Percentiles rank a stretch among this genome's conserved stretches.
These are phyloP conservation scores for Auanema freiburgensis DNA, from an alignment of 2,888 invertebrate species.

Conservation along the genomic window DNA sequence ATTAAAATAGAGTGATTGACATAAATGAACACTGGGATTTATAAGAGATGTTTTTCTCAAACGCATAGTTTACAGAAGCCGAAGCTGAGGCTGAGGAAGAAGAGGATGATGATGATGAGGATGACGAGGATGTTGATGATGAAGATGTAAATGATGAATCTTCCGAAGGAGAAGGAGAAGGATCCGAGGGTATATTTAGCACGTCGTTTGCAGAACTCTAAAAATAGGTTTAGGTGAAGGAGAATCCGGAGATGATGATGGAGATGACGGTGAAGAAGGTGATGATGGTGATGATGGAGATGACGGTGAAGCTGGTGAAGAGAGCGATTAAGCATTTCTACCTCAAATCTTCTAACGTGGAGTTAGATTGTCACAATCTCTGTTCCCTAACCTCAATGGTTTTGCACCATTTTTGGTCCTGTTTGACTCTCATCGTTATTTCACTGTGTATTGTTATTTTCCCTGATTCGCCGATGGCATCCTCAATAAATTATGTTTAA, in stretches of 20 bases:
- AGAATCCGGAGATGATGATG: conserved; percentile 27
- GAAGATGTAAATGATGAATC: conserved; percentile 49
- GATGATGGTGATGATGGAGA: conserved; percentile 40
- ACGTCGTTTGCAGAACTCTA: too few species aligned
- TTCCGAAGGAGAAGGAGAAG: conserved; percentile 35
- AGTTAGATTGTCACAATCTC: conserved; percentile 10
- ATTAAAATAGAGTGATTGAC: too few species aligned
- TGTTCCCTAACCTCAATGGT: conserved; percentile 11
- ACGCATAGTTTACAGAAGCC: too few species aligned
- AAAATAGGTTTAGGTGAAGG: too few species aligned
- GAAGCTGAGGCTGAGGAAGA: conserved; percentile 22
- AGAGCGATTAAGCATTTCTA: conserved; percentile 29
- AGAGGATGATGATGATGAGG: conserved; percentile 36
- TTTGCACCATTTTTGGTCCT: conserved; percentile 12
- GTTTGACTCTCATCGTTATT: conserved; percentile 22
- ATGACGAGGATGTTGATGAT: conserved; percentile 44
- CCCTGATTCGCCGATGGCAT: not conserved
- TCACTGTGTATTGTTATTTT: conserved; percentile 11
- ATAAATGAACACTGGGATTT: too few species aligned
- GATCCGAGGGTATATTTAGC: conserved; percentile 24
- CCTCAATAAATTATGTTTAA: not conserved
- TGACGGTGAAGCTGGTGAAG: conserved; percentile 31
- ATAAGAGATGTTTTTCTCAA: too few species aligned
- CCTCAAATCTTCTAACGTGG: conserved; percentile 1
- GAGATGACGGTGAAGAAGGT: conserved; percentile 34